These are phyloP conservation scores for Hartigia nigra DNA, from an alignment of 2,888 invertebrate species.

Conservation along the genomic window DNA sequence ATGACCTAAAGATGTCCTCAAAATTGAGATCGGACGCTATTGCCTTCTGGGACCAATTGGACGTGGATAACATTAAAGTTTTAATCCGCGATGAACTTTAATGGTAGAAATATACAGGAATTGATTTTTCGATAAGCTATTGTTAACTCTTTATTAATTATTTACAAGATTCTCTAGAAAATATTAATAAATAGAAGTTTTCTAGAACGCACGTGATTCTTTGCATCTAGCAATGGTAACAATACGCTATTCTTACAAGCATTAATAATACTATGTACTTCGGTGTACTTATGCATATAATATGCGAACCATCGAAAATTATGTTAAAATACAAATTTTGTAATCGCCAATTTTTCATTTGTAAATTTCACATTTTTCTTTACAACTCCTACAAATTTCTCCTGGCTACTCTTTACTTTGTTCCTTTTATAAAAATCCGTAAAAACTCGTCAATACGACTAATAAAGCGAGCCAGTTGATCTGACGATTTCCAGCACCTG, in stretches of 20 bases:
- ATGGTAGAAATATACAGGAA: not conserved
- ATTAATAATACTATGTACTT: no score
- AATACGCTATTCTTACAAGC: no score
- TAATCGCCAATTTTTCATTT: no score
- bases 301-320: no score
- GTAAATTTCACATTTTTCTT: no score
- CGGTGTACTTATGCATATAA: no score
- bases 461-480: not conserved
- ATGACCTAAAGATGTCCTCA: slow-evolving; percentile 11
- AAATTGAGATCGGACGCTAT: slow-evolving; percentile 6
- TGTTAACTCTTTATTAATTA: not conserved
- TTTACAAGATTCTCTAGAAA: not conserved
- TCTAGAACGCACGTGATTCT: no score
- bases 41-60: slow-evolving; percentile 10
- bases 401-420: not conserved
- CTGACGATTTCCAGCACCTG: not conserved
- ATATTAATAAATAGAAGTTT: not conserved
- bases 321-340: no score
- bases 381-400: not conserved
- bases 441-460: not conserved
- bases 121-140: not conserved
- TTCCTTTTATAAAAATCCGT: not conserved
- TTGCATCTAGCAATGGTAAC: no score
- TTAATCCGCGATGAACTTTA: slow-evolving; percentile 15
- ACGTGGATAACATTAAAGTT: slow-evolving; percentile 12